Evolutionary conservation across 2,888 invertebrate species (phyloP).

Genomic region (Podotricha telesiphe): DNA sequence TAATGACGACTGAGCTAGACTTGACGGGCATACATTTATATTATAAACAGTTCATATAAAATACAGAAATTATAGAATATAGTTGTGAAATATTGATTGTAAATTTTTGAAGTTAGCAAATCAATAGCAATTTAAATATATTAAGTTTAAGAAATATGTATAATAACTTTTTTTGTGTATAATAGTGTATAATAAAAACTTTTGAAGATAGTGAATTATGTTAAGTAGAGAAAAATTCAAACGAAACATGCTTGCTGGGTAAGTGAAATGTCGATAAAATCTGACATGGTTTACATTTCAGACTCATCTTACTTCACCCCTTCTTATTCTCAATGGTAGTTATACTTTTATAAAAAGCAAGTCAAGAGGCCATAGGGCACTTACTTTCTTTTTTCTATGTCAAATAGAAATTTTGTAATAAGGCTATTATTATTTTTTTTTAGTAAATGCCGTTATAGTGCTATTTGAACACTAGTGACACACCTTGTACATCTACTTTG

Average conservation of each 20-base stretch:
- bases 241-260: neutral
- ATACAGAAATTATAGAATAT: no score
- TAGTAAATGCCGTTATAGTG: neutral
- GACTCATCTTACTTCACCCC: slow-evolving; percentile 16
- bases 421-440: neutral
- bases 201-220: neutral
- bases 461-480: no score
- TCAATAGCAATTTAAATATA: no score
- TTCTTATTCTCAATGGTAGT: slow-evolving; percentile 9
- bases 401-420: neutral
- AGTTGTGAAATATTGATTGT: no score
- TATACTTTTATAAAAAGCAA: slow-evolving; percentile 16
- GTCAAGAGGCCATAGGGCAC: slow-evolving; percentile 12
- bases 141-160: no score
- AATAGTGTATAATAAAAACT: neutral
- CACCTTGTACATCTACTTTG: neutral
- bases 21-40: neutral
- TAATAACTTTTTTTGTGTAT: no score
- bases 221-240: neutral
- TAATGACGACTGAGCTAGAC: slow-evolving; percentile 63
- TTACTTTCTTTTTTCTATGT: neutral
- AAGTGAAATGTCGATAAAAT: slow-evolving; percentile 16
- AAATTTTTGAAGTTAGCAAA: no score
- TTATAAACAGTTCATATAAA: no score
- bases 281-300: slow-evolving; percentile 23